Conservation (phyloP, 2,113 vertebrate species). For the Calyptomena viridis region DNA sequence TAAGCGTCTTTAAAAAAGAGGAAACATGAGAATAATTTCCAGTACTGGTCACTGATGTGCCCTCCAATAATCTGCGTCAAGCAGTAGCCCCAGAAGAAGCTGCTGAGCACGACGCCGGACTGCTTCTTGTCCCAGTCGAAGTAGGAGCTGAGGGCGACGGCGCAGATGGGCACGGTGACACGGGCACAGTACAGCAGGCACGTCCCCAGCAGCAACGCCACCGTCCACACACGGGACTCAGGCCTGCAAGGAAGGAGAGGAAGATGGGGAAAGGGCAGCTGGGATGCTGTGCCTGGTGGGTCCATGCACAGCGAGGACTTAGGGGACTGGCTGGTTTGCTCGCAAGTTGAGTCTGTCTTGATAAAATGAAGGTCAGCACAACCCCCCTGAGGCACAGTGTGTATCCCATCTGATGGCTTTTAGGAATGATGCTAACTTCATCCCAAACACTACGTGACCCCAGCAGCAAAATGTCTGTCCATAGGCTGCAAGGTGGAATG, state of each 20-base stretch:
- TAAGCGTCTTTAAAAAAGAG: not conserved
- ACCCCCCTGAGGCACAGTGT: fast-evolving
- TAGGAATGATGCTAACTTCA: not conserved
- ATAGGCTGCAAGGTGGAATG: fast-evolving
- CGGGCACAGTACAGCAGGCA: slow-evolving; percentile 93
- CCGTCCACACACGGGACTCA: slow-evolving; percentile 83
- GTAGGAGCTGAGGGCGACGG: slow-evolving; percentile 82
- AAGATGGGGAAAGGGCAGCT: not conserved
- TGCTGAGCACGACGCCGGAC: slow-evolving; percentile 88
- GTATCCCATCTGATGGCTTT: not conserved
- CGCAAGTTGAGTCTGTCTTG: fast-evolving
- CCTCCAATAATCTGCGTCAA: slow-evolving; percentile 92
- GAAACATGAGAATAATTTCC: not conserved
- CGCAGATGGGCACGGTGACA: slow-evolving; percentile 88
- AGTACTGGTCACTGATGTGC: slow-evolving; percentile 87
- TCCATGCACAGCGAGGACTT: fast-evolving
- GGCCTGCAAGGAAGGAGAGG: slow-evolving; percentile 71
- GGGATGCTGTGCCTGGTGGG: not conserved
- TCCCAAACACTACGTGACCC: not conserved
- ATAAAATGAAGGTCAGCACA: not conserved
- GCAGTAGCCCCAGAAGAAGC: slow-evolving; percentile 99
- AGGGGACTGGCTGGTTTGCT: not conserved
- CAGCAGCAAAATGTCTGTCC: not conserved
- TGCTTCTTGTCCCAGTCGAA: slow-evolving; percentile 93
- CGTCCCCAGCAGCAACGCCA: slow-evolving; percentile 87